Conservation (phyloP, 2,888 invertebrate species). For the Trilocha varians region DNA sequence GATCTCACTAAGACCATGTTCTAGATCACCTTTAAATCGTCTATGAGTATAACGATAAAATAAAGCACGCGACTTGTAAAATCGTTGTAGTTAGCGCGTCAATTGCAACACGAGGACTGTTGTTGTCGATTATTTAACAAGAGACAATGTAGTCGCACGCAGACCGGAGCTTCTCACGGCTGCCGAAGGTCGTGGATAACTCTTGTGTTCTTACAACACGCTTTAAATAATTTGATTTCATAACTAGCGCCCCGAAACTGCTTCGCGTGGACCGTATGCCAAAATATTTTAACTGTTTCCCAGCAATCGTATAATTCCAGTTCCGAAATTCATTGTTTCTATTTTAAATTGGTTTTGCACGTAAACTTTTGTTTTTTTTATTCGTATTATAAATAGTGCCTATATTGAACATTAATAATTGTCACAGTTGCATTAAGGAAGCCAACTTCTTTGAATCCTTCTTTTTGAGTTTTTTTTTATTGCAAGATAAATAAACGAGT, state of each 20-base stretch:
- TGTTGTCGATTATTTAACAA: slow-evolving; percentile 66
- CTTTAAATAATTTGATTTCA: slow-evolving; percentile 68
- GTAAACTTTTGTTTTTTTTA: not conserved
- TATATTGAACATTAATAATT: no score
- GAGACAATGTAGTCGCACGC: slow-evolving; percentile 67
- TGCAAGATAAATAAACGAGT: no score
- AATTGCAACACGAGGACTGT: slow-evolving; percentile 51
- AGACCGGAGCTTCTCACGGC: slow-evolving; percentile 59
- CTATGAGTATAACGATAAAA: slow-evolving; percentile 9
- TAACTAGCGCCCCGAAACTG: slow-evolving; percentile 24
- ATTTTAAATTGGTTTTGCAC: not conserved
- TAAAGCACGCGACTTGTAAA: slow-evolving; percentile 41
- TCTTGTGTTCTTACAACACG: slow-evolving; percentile 59
- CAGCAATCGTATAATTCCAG: not conserved
- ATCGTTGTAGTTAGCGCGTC: slow-evolving; percentile 36
- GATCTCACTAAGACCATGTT: no score
- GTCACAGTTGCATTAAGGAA: no score
- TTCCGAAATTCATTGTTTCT: not conserved
- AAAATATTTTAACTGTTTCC: not conserved
- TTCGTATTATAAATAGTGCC: not conserved
- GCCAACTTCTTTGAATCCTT: no score
- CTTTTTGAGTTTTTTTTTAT: no score
- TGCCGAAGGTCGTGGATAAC: slow-evolving; percentile 66
- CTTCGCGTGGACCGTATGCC: slow-evolving; percentile 9
- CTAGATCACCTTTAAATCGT: slow-evolving; percentile 11